These are phyloP conservation scores for Drosophila kambysellisi DNA, from an alignment of 2,888 invertebrate genomes.

Conservation along the genomic window DNA sequence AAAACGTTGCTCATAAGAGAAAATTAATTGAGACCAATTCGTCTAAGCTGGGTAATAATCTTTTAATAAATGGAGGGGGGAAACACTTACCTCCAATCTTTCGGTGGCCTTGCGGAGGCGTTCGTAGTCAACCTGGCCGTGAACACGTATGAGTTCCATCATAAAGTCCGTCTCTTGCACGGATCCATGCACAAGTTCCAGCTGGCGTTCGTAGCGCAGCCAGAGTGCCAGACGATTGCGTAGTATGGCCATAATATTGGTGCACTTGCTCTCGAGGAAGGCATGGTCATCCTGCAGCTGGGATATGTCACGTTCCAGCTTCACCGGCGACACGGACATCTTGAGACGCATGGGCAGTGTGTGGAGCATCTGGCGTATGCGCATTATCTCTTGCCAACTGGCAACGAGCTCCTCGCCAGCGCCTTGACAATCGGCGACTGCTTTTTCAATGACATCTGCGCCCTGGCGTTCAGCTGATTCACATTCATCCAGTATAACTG, in stretches of 20 bases:
- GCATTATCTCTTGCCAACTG: conserved; percentile 92
- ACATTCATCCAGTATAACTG: conserved; percentile 89
- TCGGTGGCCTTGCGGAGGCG: conserved; percentile 93
- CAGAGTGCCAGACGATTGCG: conserved; percentile 89
- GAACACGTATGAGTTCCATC: conserved; percentile 93
- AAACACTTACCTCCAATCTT: conserved; percentile 90
- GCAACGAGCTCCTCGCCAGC: conserved; percentile 89
- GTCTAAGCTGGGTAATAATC: not conserved
- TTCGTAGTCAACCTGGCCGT: conserved; percentile 94
- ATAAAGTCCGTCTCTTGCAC: conserved; percentile 94
- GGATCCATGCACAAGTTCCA: conserved; percentile 92
- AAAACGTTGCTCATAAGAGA: not conserved
- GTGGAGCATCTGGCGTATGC: conserved; percentile 90
- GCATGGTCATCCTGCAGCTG: conserved; percentile 91
- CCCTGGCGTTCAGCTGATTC: conserved; percentile 90
- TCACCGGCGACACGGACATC: conserved; percentile 91
- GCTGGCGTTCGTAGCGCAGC: conserved; percentile 91
- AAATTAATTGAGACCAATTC: not conserved
- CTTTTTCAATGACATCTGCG: conserved; percentile 91
- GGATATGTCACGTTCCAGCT: conserved; percentile 91
- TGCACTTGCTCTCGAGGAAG: conserved; percentile 90
- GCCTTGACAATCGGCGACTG: conserved; percentile 90
- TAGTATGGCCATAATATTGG: conserved; percentile 88
- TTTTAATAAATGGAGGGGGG: not conserved
- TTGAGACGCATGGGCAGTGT: conserved; percentile 91